A percentile compares a stretch with the other conserved stretches of the same genome.
phyloP scores from a whole-genome alignment of 2,113 vertebrate genomes.

The Nannospalax galili region DNA sequence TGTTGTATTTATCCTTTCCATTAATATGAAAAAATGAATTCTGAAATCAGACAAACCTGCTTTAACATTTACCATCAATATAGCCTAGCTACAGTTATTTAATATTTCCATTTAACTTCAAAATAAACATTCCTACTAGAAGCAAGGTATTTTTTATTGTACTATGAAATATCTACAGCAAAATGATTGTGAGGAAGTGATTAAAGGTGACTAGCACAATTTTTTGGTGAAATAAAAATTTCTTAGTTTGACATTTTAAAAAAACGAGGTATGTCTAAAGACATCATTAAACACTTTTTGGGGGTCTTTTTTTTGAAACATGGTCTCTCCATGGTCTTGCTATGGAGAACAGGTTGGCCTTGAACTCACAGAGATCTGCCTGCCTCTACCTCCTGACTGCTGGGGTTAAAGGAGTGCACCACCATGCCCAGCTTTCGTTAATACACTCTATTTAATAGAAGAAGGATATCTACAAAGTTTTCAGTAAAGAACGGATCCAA shows the following conservation, averaged over 20 bases:
- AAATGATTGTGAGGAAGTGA: background rate
- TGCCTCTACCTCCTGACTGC: no score
- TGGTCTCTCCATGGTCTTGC: no score
- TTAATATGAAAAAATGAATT: conserved; percentile 4
- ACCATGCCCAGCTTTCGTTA: no score
- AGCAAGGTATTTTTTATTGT: conserved; percentile 9
- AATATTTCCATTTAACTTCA: conserved; percentile 34
- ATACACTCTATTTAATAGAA: background rate
- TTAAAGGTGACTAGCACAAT: background rate
- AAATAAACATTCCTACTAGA: conserved; percentile 19
- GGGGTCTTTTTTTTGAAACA: no score
- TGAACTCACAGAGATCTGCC: no score
- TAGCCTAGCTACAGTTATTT: background rate
- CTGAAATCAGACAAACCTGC: background rate
- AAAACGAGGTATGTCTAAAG: conserved; percentile 10
- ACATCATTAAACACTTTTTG: no score
- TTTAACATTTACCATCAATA: background rate
- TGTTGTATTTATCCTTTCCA: background rate
- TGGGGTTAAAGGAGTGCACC: no score
- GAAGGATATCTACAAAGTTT: background rate
- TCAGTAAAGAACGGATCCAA: background rate
- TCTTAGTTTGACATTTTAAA: background rate
- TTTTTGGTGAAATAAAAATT: background rate
- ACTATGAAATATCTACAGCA: background rate
- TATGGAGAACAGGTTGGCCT: no score